Evolutionary conservation across 2,113 vertebrate genomes (phyloP).

Genomic region (Alectura lathami): DNA sequence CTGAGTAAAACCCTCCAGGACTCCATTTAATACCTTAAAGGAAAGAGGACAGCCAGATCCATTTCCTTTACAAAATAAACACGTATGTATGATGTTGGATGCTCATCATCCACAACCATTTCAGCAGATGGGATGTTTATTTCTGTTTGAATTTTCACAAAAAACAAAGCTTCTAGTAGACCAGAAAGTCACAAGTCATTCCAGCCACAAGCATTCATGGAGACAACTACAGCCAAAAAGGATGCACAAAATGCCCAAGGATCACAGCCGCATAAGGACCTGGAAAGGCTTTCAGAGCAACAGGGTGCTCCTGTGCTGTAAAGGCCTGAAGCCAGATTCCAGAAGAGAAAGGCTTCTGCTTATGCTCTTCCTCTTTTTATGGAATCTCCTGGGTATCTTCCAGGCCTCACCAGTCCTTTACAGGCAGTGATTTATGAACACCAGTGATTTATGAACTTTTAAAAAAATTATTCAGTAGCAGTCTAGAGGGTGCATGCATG

Average conservation of each 20-base stretch:
- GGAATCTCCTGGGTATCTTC: not conserved
- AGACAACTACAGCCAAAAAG: not conserved
- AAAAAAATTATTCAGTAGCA: not conserved
- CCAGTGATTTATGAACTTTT: not conserved
- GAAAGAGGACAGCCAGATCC: not conserved
- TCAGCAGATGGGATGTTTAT: not conserved
- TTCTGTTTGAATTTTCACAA: not conserved
- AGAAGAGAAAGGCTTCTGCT: not conserved
- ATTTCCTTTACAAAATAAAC: not conserved
- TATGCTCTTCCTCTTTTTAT: not conserved
- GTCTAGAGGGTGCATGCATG: not conserved
- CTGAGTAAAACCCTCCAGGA: not conserved
- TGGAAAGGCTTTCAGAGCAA: not conserved
- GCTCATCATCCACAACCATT: not conserved
- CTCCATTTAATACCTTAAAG: not conserved
- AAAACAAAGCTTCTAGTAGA: not conserved
- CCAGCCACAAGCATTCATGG: not conserved
- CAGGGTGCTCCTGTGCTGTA: not conserved
- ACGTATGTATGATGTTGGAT: too few relatives aligned
- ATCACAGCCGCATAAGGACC: not conserved
- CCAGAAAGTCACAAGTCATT: not conserved
- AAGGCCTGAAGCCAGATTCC: not conserved
- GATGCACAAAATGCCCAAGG: not conserved
- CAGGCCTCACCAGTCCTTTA: not conserved
- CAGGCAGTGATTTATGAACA: not conserved